These are phyloP conservation scores for Lapara coniferarum DNA, from an alignment of 2,888 invertebrate genomes.

Conservation along the genomic window DNA sequence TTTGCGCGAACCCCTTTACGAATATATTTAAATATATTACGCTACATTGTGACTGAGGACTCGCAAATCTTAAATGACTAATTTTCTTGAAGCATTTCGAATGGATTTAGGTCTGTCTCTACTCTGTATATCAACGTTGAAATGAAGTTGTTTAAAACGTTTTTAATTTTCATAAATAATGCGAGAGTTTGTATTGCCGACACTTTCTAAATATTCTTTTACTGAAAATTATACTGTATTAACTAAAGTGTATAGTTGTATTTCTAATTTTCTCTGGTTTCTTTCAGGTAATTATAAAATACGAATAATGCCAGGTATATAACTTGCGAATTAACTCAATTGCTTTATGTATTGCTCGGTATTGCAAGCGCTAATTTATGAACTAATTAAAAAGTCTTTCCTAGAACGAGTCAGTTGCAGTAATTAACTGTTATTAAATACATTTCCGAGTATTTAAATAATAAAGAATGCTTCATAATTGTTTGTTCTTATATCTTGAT, in stretches of 20 bases:
- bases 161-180: not conserved
- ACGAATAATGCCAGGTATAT: too few species aligned
- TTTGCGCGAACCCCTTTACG: conserved; percentile 48
- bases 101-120: not conserved
- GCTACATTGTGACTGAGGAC: conserved; percentile 14
- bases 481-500: too few species aligned
- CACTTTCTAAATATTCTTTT: too few species aligned
- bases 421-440: too few species aligned
- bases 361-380: too few species aligned
- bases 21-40: conserved; percentile 38
- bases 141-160: not conserved
- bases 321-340: too few species aligned
- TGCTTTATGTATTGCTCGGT: too few species aligned
- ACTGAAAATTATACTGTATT: not conserved
- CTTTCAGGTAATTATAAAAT: not conserved
- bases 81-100: conserved; percentile 15
- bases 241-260: too few species aligned
- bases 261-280: not conserved
- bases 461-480: too few species aligned
- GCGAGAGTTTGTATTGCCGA: not conserved
- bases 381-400: too few species aligned
- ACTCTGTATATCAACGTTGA: not conserved
- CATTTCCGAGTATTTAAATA: too few species aligned
- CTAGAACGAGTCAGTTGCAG: too few species aligned
- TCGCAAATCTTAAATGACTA: conserved; percentile 7